Conservation (phyloP, 1,140 invertebrate species). For the Pseudomyrmex dendroicus region DNA sequence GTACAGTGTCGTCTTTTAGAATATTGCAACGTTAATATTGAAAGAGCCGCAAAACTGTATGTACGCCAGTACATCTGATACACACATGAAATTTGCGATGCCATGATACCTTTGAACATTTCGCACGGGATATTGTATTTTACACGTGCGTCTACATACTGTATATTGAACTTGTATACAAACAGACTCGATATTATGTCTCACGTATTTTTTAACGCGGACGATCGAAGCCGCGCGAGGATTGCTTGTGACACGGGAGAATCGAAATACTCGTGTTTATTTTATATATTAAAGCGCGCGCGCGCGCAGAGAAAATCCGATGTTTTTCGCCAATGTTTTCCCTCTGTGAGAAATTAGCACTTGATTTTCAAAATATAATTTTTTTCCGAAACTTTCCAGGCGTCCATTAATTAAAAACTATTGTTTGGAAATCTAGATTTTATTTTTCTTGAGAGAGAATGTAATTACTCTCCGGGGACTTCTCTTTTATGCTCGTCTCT, state of each 20-base stretch:
- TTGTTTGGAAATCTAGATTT: not conserved
- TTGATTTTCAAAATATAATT: too few species aligned
- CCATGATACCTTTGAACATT: constrained; percentile 30
- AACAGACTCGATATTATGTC: not conserved
- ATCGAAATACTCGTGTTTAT: constrained; percentile 40
- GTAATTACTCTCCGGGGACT: too few species aligned
- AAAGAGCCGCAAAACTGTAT: not conserved
- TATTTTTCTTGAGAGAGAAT: too few species aligned
- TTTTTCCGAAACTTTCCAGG: not conserved
- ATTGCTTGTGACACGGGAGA: not conserved
- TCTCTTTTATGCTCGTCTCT: too few species aligned
- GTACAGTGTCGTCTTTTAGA: constrained; percentile 10
- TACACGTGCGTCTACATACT: not conserved
- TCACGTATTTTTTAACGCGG: constrained; percentile 39
- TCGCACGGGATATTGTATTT: constrained; percentile 19
- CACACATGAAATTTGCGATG: not conserved
- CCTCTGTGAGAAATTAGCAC: too few species aligned
- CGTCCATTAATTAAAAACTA: not conserved
- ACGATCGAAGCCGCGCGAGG: not conserved
- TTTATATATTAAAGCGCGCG: constrained; percentile 3
- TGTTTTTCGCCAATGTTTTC: not conserved
- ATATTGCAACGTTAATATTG: constrained; percentile 11
- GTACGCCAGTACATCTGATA: too few species aligned
- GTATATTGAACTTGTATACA: not conserved
- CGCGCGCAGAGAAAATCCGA: not conserved